Base-by-base conservation (phyloP, 2,888 invertebrate species). In the Plagodis dolabraria region DNA sequence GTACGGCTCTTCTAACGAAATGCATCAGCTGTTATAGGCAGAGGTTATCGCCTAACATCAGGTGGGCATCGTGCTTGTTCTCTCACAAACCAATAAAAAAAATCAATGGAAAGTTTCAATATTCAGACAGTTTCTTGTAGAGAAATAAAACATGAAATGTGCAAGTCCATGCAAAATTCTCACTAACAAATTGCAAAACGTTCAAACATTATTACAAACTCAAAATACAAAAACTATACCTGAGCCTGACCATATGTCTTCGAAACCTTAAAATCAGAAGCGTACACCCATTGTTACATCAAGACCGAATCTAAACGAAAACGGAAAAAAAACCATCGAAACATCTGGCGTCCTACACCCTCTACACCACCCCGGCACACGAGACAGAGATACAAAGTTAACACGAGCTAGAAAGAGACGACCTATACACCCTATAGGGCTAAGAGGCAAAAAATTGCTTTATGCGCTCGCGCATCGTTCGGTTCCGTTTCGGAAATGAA, bases 281-380 rank as follows among this genome's bases (percentile, higher is more conserved):
- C 79, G 74, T 68, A 68, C 69, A 9, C 8, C 77, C 82, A 85
- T 85, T 85, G 85, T 85, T 76, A 75, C 60, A 77, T 72, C 75
- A 63, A 69, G 67, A 69, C 76, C 74, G 76, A 81, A 76, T 71
- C 79, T 75, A 78, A 77, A 65, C 67, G 62, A 70, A 68, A 69
- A 60, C 69, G 71, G 74, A 78, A 72, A 77, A 75, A 75, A 76
- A 66, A 77, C 72, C 72, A 67, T 63, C 68, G 62, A 68, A 85
- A 85, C 86, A 86, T 86, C 86, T 86, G 86, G 79, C 82, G 79
- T 63, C 69, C 52, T 70, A 60, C 83, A 80, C 82, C 82, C 83
- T 78, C 75, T 58, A 74, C 79, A 75, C 80, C 83, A 82, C 77
- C 80, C 74, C 46, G 57, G 69, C 57, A 63, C 40, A 44, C 12